Base-by-base conservation (phyloP, 37 sponge, comb jelly and placozoan species). In the Agelas oroides region DNA sequence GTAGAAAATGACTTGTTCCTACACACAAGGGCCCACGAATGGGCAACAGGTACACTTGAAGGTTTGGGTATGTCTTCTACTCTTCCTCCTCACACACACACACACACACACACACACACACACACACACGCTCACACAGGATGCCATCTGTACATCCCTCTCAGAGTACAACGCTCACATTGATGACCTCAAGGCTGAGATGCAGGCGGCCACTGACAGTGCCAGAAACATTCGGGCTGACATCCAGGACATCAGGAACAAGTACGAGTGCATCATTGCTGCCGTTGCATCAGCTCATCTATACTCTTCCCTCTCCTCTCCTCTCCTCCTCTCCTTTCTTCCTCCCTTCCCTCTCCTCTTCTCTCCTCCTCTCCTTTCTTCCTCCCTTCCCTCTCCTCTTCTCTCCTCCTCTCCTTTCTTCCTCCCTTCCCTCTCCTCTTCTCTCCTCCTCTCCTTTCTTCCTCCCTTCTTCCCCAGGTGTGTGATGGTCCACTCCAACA, bases 201-300 rank as follows among this genome's bases (percentile, higher is more conserved):
- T 98, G 99, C 67, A 92, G 35, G 93, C 78, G 39, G 99, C 99
- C 27, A 94, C 92, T 24, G 95, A 98, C 5, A 93, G 96, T 78
- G 99, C 95, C 28, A 85, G 89, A 23, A 85, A 83, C 61, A 91
- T 98, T n/a, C 79, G 95, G 18, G 75, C 89, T 21, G 96, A 96
- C 79, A 98, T 98, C n/a, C 88, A 94, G 64, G 92, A 89, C 59
- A 88, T 94, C 41, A 80, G 92, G 14, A 94, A 92, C 78, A 92
- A 92, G 96, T 95, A 84, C 52, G 70, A n/a, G n/a, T n/a, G n/a
- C n/a, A n/a, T n/a, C n/a, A n/a, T n/a, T 3, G 27, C 19, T 78
- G 33, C 31, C 35, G 58, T 56, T 56, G 67, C 25, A 56, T 56
- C n/a, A n/a, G n/a, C n/a, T n/a, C n/a, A n/a, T n/a, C n/a, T n/a